A percentile compares a stretch with the other conserved stretches of the same genome.
phyloP scores from a whole-genome alignment of 2,113 vertebrate genomes.

The Callorhinus ursinus region DNA sequence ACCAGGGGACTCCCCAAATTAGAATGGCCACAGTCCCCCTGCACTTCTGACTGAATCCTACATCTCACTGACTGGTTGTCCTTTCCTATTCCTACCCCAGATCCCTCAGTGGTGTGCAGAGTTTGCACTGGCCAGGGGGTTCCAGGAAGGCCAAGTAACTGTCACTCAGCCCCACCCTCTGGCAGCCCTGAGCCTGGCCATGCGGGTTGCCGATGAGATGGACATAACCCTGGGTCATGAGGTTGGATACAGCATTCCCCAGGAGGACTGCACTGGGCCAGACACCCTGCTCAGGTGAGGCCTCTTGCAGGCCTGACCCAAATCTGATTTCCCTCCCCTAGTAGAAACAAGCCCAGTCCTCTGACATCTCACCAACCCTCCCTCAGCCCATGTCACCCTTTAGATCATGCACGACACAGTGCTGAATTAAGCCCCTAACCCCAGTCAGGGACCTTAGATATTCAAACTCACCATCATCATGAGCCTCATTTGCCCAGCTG shows the following conservation, averaged over 20 bases:
- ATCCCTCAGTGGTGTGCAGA: slow-evolving; percentile 98
- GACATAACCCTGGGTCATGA: slow-evolving; percentile 97
- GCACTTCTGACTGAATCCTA: background rate
- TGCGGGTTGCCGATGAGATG: slow-evolving; percentile 97
- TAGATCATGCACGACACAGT: background rate
- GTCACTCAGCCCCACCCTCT: slow-evolving; percentile 92
- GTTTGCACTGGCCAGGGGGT: slow-evolving; percentile 91
- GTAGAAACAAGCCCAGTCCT: background rate
- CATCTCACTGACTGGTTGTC: background rate
- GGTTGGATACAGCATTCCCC: slow-evolving; percentile 94
- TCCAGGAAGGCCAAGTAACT: slow-evolving; percentile 90
- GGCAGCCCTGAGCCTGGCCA: slow-evolving; percentile 92
- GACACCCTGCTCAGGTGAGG: slow-evolving; percentile 95
- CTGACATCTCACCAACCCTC: background rate
- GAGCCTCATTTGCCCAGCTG: background rate
- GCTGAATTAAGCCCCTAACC: background rate
- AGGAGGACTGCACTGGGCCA: slow-evolving; percentile 93
- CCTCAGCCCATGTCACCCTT: background rate
- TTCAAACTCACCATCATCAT: background rate
- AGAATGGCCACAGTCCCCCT: background rate
- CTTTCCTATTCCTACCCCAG: slow-evolving; percentile 81
- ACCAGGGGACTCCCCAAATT: background rate
- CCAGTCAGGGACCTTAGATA: background rate
- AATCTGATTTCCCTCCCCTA: background rate
- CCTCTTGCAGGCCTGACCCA: background rate